A percentile compares a stretch with the other conserved stretches of the same genome.
Conservation (phyloP, 2,888 invertebrate species). For the Athrips mouffetella region DNA sequence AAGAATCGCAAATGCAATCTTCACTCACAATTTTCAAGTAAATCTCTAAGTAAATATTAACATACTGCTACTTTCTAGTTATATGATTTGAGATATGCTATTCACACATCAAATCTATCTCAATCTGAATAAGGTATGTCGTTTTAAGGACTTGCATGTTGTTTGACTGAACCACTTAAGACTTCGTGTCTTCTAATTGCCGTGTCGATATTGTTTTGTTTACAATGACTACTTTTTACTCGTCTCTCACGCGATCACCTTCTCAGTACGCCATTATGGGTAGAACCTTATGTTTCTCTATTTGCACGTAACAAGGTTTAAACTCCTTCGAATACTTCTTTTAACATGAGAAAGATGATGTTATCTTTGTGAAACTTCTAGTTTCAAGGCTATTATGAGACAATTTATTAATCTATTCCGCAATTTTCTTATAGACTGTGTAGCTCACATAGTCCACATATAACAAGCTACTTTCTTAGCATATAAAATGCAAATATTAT, state of each 20-base stretch:
- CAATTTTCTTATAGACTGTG: neutral
- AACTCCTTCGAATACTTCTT: neutral
- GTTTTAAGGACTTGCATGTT: neutral
- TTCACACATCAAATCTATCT: too few relatives aligned
- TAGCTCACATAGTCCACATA: too few relatives aligned
- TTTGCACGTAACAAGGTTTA: neutral
- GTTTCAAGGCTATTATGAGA: slow-evolving; percentile 5
- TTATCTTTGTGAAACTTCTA: neutral
- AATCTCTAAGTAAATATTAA: too few relatives aligned
- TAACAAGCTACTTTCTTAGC: too few relatives aligned
- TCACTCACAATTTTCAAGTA: too few relatives aligned
- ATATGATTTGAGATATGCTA: too few relatives aligned
- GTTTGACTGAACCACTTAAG: neutral
- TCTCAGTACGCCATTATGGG: neutral
- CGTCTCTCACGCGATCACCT: slow-evolving; percentile 42
- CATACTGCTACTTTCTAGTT: too few relatives aligned
- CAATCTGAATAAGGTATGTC: neutral
- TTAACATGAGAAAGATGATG: neutral
- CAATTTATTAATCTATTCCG: neutral
- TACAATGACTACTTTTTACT: slow-evolving; percentile 48
- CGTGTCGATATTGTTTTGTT: slow-evolving; percentile 57
- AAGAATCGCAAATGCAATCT: neutral
- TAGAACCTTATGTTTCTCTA: neutral
- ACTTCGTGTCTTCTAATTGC: slow-evolving; percentile 58
- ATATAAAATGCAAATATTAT: too few relatives aligned